Conservation (phyloP, 2,888 invertebrate genomes). For the Arenicola marina region DNA sequence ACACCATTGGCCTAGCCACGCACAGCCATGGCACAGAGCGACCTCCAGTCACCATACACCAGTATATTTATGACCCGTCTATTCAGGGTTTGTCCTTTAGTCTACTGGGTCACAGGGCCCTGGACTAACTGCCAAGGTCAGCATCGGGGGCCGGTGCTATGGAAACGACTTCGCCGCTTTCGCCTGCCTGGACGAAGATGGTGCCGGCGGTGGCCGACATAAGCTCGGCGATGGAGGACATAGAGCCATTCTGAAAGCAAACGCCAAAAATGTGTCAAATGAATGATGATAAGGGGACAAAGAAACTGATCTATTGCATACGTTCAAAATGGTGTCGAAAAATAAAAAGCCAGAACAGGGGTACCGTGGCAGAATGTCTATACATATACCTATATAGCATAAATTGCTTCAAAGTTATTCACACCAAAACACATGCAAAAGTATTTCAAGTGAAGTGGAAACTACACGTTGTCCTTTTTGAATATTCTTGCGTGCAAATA, state of each 20-base stretch:
- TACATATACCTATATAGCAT: not conserved
- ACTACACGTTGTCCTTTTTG: no score
- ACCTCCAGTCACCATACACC: no score
- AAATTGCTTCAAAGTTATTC: not conserved
- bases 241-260: constrained; percentile 1
- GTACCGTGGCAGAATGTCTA: not conserved
- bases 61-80: no score
- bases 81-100: no score
- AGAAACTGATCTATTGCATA: not conserved
- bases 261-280: not conserved
- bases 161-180: not conserved
- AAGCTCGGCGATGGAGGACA: constrained; percentile 1
- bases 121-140: not conserved
- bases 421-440: not conserved
- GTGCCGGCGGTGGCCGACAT: not conserved
- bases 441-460: no score
- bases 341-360: no score
- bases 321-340: not conserved
- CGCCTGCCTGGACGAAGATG: constrained; percentile 1
- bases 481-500: no score
- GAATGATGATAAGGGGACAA: not conserved
- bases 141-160: not conserved
- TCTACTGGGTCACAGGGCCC: no score
- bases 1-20: no score
- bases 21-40: no score